Evolutionary conservation across 1,140 invertebrate species (phyloP), one percentile per base, ranked within the genome.

Genomic region (Hyles vespertilio): DNA sequence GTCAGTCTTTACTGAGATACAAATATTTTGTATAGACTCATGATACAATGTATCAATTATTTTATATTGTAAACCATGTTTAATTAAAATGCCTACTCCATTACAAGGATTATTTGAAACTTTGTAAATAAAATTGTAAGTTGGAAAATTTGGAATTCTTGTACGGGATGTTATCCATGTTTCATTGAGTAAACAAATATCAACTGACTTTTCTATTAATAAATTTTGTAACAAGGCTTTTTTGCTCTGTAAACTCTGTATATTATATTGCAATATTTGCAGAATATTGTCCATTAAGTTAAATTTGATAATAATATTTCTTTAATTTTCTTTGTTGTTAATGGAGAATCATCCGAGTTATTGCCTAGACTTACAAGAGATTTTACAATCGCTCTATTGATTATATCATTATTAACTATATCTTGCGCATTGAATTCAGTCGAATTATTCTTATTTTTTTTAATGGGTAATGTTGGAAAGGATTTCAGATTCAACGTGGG

Each of bases 21-120:
- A 48, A 12, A 65, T 57, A 10, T 55, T 57, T 48, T 65, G 63
- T 44, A 65, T 52, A 34, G 12, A 40, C 49, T 65, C 58, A 54
- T 56, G 54, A 60, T 53, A 58, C n/a, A 12, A 43, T 40, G 49
- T 58, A 11, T 46, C 33, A 2, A 60, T 44, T 45, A 61, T 12
- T 33, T 44, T 56, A 50, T 61, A 61, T 33, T 63, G 34, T 32
- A 63, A 32, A 43, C 44, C n/a, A 36, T 57, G 55, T 49, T 63
- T 63, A 11, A 58, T 45, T 8, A 58, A 32, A 11, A 58, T 58
- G 10, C 2, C 56, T 43, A 58, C 56, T 6, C 56, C 56, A 51
- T 51, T 58, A 44, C 51, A 5, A 9, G 56, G 6, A 51, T 51
- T 51, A 34, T 57, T 48, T 34, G 45, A 59, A 53, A 47, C 34